Evolutionary conservation across 2,113 vertebrate genomes (phyloP).

Genomic region (Cavia aperea): DNA sequence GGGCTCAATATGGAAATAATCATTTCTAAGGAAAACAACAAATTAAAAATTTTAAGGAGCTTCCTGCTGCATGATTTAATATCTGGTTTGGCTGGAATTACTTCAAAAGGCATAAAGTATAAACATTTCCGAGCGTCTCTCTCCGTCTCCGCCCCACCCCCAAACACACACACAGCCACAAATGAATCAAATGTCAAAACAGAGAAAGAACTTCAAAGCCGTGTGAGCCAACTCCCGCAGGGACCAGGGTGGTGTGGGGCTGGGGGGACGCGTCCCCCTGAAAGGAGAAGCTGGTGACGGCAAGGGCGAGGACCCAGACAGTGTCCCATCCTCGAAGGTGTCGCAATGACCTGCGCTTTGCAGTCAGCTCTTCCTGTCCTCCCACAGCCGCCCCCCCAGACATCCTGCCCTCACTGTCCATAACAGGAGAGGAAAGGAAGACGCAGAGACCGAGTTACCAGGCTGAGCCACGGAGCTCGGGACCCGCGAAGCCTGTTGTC

Average conservation of each 20-base stretch:
- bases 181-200: neutral
- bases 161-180: neutral
- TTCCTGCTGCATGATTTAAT: constrained; percentile 65
- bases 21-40: constrained; percentile 70
- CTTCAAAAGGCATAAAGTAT: constrained; percentile 68
- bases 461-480: rapidly evolving
- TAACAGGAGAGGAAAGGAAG: neutral
- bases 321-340: rapidly evolving
- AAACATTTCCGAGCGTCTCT: constrained; percentile 62
- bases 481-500: rapidly evolving
- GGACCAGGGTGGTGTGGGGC: neutral
- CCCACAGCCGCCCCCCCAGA: neutral
- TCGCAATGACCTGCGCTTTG: rapidly evolving
- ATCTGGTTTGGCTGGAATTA: constrained; percentile 68
- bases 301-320: rapidly evolving
- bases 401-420: rapidly evolving
- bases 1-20: constrained; percentile 69
- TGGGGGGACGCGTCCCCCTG: neutral
- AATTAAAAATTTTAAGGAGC: constrained; percentile 68
- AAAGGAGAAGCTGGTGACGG: neutral
- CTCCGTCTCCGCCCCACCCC: neutral
- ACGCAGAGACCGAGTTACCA: neutral
- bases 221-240: neutral
- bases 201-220: constrained; percentile 3
- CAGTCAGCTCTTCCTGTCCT: rapidly evolving